A percentile compares a stretch with the other conserved stretches of the same genome.
Conservation (phyloP, 2,888 invertebrate species). For the Dryomyza anilis region DNA sequence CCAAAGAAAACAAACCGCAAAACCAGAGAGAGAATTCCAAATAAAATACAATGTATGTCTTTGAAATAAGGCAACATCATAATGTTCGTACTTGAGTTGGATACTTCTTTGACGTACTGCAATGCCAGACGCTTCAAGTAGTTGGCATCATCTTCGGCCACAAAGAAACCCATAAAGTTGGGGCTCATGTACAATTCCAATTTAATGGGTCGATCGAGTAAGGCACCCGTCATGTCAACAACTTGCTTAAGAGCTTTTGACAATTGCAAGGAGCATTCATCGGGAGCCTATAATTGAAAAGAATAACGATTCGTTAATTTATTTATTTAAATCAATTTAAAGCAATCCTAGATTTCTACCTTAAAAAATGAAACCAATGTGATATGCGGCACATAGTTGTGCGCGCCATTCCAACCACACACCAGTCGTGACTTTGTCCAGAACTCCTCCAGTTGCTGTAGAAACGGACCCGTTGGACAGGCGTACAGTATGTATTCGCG, state of each 20-base stretch:
- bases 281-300: constrained; percentile 68
- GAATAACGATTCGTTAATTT: not conserved
- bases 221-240: constrained; percentile 73
- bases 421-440: constrained; percentile 77
- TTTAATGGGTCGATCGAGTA: constrained; percentile 70
- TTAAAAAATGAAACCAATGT: constrained; percentile 89
- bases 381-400: constrained; percentile 88
- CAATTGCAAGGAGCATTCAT: constrained; percentile 73
- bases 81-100: constrained; percentile 70
- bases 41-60: constrained; percentile 23
- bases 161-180: constrained; percentile 90
- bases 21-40: constrained; percentile 31
- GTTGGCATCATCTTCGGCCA: constrained; percentile 80
- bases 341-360: too few species aligned
- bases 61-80: constrained; percentile 14
- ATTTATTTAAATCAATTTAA: too few species aligned
- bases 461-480: constrained; percentile 74
- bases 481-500: constrained; percentile 88
- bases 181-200: constrained; percentile 84
- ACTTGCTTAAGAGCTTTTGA: constrained; percentile 75
- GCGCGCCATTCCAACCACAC: constrained; percentile 88
- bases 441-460: constrained; percentile 73
- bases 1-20: constrained; percentile 36
- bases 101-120: constrained; percentile 80
- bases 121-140: constrained; percentile 79